These are phyloP conservation scores for Venustaconcha ellipsiformis DNA, from an alignment of 1,140 invertebrate species.

Conservation along the genomic window DNA sequence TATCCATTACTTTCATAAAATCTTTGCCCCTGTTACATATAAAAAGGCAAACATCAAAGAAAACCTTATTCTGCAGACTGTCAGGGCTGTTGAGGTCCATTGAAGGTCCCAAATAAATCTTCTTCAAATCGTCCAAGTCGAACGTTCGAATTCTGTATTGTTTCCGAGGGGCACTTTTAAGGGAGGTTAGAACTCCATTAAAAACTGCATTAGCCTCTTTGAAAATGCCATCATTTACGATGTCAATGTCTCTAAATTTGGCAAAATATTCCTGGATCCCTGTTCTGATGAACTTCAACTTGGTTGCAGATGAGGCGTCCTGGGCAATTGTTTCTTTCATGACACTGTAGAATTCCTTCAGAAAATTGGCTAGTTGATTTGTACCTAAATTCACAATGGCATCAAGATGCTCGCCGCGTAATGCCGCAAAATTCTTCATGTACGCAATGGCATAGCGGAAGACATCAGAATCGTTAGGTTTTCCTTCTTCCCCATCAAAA, in stretches of 20 bases:
- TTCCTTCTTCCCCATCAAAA: no score
- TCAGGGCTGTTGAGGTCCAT: constrained; percentile 57
- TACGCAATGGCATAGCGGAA: no score
- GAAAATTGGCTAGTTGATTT: constrained; percentile 45
- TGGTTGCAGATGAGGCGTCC: constrained; percentile 7
- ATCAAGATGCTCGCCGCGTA: no score
- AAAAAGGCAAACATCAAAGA: constrained; percentile 60
- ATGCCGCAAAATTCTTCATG: no score
- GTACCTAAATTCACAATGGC: no score
- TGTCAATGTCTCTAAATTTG: constrained; percentile 53
- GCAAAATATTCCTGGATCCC: constrained; percentile 57
- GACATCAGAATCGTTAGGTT: no score
- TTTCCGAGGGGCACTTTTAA: constrained; percentile 33
- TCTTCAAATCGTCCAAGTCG: constrained; percentile 56
- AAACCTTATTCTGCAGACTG: constrained; percentile 59
- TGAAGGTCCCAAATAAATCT: constrained; percentile 57
- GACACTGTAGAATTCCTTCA: constrained; percentile 54
- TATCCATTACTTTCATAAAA: constrained; percentile 57
- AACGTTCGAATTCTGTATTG: constrained; percentile 35
- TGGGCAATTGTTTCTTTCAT: constrained; percentile 42
- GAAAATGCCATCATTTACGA: constrained; percentile 50
- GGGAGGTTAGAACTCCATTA: constrained; percentile 40
- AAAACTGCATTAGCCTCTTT: constrained; percentile 50
- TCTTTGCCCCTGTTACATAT: constrained; percentile 62
- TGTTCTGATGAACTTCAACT: constrained; percentile 43